Percentiles rank a stretch among this genome's conserved stretches.
Evolutionary conservation across 1,140 invertebrate genomes (phyloP).

Genomic region (Thaumetopoea pityocampa): DNA sequence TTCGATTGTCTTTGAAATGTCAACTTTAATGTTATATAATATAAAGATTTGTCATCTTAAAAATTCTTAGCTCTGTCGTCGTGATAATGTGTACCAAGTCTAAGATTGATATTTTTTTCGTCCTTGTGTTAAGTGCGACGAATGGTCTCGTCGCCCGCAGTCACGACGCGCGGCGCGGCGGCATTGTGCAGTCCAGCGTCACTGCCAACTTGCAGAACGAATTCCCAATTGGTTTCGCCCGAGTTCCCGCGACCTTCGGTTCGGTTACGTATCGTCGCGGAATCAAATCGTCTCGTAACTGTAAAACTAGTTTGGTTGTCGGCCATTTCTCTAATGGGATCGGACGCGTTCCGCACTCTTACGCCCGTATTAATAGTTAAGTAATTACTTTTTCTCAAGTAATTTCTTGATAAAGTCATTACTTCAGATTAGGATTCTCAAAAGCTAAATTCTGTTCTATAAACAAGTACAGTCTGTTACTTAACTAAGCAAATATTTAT

Average conservation of each 20-base stretch:
- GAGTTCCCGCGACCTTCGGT: slow-evolving; percentile 65
- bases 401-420: too few relatives aligned
- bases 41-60: too few relatives aligned
- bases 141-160: slow-evolving; percentile 4
- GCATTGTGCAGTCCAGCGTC: slow-evolving; percentile 11
- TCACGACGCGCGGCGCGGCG: not conserved
- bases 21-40: too few relatives aligned
- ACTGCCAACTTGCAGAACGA: slow-evolving; percentile 40
- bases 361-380: slow-evolving; percentile 53
- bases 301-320: slow-evolving; percentile 66
- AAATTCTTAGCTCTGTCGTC: too few relatives aligned
- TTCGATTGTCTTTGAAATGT: too few relatives aligned
- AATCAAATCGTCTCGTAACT: slow-evolving; percentile 62
- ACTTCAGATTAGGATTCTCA: too few relatives aligned
- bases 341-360: slow-evolving; percentile 48
- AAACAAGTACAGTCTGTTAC: too few relatives aligned
- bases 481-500: too few relatives aligned
- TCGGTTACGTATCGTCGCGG: slow-evolving; percentile 56
- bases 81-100: too few relatives aligned
- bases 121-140: slow-evolving; percentile 12
- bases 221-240: slow-evolving; percentile 53
- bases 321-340: slow-evolving; percentile 59
- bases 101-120: not conserved
- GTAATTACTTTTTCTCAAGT: slow-evolving; percentile 52
- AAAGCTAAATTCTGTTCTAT: too few relatives aligned